These are phyloP conservation scores for Meteorus cinctellus DNA, from an alignment of 2,888 invertebrate genomes.

Conservation along the genomic window DNA sequence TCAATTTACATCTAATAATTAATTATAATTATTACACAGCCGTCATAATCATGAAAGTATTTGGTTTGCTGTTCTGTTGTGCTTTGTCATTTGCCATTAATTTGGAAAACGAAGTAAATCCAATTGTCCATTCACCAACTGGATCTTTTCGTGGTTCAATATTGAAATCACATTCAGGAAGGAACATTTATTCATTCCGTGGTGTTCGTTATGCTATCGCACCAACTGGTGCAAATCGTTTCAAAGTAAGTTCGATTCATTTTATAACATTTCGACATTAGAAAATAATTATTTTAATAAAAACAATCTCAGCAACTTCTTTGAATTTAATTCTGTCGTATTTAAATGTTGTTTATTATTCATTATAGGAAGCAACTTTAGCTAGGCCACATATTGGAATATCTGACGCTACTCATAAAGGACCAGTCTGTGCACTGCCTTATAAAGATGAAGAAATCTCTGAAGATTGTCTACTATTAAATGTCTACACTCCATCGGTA, in stretches of 20 bases:
- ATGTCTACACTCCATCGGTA: slow-evolving; percentile 76
- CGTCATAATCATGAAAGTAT: background rate
- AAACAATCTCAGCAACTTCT: no score
- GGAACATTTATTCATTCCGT: slow-evolving; percentile 59
- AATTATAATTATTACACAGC: no score
- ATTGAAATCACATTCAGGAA: slow-evolving; percentile 57
- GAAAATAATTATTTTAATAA: no score
- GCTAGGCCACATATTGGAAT: slow-evolving; percentile 74
- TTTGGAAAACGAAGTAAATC: no score
- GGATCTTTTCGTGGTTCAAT: slow-evolving; percentile 59
- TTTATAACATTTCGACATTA: background rate
- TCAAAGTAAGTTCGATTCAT: slow-evolving; percentile 54
- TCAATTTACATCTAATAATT: no score
- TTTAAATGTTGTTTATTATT: no score
- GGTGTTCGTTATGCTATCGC: slow-evolving; percentile 61
- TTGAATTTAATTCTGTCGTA: no score
- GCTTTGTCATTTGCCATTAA: no score
- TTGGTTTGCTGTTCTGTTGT: background rate
- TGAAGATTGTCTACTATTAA: slow-evolving; percentile 79
- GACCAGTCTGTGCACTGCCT: slow-evolving; percentile 77
- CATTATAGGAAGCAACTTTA: slow-evolving; percentile 54
- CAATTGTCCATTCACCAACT: slow-evolving; percentile 40
- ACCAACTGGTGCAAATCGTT: slow-evolving; percentile 57
- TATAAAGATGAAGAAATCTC: slow-evolving; percentile 67
- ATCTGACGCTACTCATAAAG: slow-evolving; percentile 77